Evolutionary conservation across 1,140 invertebrate species (phyloP).

Genomic region (Heliconius eleuchia): DNA sequence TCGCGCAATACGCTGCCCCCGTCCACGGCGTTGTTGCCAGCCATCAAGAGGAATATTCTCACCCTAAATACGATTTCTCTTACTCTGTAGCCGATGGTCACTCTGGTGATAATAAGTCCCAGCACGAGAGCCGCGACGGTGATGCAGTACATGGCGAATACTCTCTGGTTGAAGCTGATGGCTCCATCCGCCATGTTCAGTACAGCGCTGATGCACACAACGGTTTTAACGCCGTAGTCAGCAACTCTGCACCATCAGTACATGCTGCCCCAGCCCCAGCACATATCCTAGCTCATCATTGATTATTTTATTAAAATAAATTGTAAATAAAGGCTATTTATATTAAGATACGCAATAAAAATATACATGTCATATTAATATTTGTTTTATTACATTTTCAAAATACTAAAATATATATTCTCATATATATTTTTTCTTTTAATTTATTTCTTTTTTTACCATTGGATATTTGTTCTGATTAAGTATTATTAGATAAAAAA

Average conservation of each 20-base stretch:
- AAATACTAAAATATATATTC: not conserved
- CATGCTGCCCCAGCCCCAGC: constrained; percentile 19
- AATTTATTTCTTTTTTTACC: not conserved
- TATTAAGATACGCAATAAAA: not conserved
- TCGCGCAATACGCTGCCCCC: constrained; percentile 54
- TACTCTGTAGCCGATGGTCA: constrained; percentile 79
- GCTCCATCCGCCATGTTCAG: constrained; percentile 79
- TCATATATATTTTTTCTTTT: not conserved
- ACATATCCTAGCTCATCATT: constrained; percentile 31
- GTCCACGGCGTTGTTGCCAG: not conserved
- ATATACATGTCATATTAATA: not conserved
- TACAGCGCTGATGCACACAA: constrained; percentile 80
- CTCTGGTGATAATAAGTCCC: constrained; percentile 80
- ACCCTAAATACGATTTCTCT: constrained; percentile 37
- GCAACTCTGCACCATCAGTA: constrained; percentile 71
- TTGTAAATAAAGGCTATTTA: not conserved
- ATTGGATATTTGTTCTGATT: no score
- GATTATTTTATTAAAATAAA: constrained; percentile 22
- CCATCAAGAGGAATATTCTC: constrained; percentile 34
- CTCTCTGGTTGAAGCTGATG: constrained; percentile 81
- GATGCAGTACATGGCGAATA: constrained; percentile 82
- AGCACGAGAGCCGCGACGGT: constrained; percentile 80
- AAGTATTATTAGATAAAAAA: no score
- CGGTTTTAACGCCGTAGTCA: constrained; percentile 82
- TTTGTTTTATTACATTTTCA: not conserved